phyloP scores from a whole-genome alignment of 2,888 invertebrate species.

The Andrena chrysosceles region DNA sequence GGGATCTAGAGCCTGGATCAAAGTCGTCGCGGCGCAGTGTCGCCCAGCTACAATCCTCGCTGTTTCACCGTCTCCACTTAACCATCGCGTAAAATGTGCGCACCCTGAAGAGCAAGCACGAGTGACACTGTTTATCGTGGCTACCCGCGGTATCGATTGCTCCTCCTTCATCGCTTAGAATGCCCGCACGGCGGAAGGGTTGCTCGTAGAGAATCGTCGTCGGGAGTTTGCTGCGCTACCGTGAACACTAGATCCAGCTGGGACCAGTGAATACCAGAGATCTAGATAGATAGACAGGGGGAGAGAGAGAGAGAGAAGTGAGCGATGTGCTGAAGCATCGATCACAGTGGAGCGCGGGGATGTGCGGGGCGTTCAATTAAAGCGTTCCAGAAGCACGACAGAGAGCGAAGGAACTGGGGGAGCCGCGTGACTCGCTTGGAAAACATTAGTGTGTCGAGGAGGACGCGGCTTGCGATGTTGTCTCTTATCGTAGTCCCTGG shows the following conservation, averaged over 20 bases:
- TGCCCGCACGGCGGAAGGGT: neutral
- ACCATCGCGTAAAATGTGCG: conserved; percentile 18
- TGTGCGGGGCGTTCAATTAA: conserved; percentile 65
- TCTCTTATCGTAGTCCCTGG: conserved; percentile 7
- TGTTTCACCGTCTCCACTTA: neutral
- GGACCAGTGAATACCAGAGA: neutral
- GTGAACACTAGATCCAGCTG: conserved; percentile 1
- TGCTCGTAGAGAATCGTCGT: neutral
- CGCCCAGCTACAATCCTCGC: neutral
- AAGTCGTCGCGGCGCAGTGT: neutral
- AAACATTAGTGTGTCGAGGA: conserved; percentile 41
- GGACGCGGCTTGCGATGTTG: conserved; percentile 36
- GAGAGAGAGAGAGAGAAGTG: conserved; percentile 37
- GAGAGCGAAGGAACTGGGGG: conserved; percentile 24
- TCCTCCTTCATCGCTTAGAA: conserved; percentile 8
- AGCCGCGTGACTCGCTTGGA: conserved; percentile 50
- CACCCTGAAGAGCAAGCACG: conserved; percentile 7
- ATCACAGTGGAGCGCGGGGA: conserved; percentile 51
- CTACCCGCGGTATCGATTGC: conserved; percentile 10
- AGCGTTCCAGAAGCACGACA: conserved; percentile 46
- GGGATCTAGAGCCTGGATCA: neutral
- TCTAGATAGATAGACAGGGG: neutral
- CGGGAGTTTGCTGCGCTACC: neutral
- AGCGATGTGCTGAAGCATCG: conserved; percentile 64
- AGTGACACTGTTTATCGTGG: conserved; percentile 1